These are phyloP conservation scores for Climacteris rufus DNA, from an alignment of 2,113 vertebrate species.

Conservation along the genomic window DNA sequence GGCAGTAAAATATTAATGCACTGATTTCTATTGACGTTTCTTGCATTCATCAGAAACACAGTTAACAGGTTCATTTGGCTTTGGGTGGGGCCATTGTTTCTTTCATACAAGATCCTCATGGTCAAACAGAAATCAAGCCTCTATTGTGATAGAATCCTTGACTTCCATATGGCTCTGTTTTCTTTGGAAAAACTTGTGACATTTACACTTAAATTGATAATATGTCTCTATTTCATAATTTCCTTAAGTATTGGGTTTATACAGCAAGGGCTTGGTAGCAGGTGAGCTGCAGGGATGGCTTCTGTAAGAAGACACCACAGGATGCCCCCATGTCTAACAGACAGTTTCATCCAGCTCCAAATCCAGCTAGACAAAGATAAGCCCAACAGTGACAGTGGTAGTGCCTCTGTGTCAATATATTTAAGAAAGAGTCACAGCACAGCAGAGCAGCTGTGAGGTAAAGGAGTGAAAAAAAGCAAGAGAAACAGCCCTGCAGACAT, in stretches of 20 bases:
- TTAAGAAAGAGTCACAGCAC: not conserved
- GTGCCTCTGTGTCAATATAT: not conserved
- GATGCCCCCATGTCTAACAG: not conserved
- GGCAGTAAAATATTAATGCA: not conserved
- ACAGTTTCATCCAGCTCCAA: not conserved
- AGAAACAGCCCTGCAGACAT: not conserved
- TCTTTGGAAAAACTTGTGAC: not conserved
- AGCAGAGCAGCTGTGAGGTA: not conserved
- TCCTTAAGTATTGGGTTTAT: not conserved
- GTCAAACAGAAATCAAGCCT: not conserved
- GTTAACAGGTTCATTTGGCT: not conserved
- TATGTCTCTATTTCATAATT: not conserved
- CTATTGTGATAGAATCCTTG: not conserved
- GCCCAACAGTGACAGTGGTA: fast-evolving
- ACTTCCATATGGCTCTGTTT: not conserved
- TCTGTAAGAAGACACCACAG: not conserved
- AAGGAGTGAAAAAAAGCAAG: not conserved
- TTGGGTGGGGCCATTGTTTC: not conserved
- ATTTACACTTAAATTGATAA: not conserved
- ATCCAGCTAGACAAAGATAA: not conserved
- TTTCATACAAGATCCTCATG: not conserved
- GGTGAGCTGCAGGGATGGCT: not conserved
- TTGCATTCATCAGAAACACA: not conserved
- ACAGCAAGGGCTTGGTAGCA: not conserved
- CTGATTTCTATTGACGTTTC: not conserved